Evolutionary conservation across 1,140 invertebrate genomes (phyloP), one percentile per base, ranked within the genome.

Genomic region (Aphelinus atriplicis): DNA sequence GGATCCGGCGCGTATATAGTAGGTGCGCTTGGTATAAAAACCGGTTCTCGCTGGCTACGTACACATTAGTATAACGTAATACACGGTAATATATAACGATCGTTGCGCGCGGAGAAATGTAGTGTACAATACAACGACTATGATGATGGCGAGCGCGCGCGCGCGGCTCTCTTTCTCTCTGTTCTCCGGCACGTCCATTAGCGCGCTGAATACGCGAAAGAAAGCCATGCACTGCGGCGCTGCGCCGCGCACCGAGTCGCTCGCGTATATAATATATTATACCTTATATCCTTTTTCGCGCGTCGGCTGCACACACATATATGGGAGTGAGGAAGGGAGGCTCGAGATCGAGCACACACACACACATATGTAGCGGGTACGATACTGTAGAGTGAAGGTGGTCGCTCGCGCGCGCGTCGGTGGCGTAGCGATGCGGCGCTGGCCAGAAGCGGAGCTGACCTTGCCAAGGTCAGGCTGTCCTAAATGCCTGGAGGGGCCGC

Each of bases 31-130:
- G 46, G 46, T 69, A 63, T n/a, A 71, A 72, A 76, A 76, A 76
- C 75, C 75, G 69, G 75, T 76, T 72, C 68, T 5, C 67, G 51
- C 50, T 7, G 55, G 42, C 65, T 76, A 72, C 64, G 62, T 72
- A 76, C 58, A 76, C 64, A 71, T 72, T 76, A 67, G 69, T 71
- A 26, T 26, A 75, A 75, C 62, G 73, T 75, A 75, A 75, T 75
- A 71, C 73, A 75, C 60, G 73, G 61, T 71, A 75, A 75, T 75
- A 66, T 60, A 75, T 71, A 68, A 66, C 55, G 73, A 65, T 75
- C 64, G 53, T 3, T 48, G 50, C 55, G 7, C 46, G 57, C 26
- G 4, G 51, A 53, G 51, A 53, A 53, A 53, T 53, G 4, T 4
- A 4, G 51, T 53, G 9, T 26, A 26, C 26, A 26, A 26, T 26